Conservation (phyloP, 2,888 invertebrate genomes). For the Lithophane leautieri region DNA sequence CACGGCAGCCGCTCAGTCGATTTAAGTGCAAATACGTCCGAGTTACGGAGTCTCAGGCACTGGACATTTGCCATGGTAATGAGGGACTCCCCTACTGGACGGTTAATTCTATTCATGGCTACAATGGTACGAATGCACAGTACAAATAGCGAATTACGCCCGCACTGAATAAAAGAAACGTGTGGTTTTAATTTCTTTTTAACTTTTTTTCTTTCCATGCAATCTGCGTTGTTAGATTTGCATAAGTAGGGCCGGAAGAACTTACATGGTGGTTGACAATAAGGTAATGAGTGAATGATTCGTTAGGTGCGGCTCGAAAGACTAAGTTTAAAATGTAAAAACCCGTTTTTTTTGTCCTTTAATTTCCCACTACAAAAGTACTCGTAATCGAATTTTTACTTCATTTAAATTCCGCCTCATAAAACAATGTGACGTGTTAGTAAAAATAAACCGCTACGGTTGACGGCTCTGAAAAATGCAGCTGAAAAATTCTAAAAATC, state of each 20-base stretch:
- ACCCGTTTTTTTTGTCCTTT: not conserved
- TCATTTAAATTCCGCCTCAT: conserved; percentile 34
- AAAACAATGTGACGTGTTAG: conserved; percentile 43
- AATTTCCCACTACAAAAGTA: not conserved
- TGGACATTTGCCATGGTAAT: conserved; percentile 79
- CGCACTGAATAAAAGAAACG: conserved; percentile 71
- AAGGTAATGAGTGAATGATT: conserved; percentile 44
- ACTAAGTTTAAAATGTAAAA: not conserved
- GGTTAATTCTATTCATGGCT: conserved; percentile 81
- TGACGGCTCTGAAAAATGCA: conserved; percentile 46
- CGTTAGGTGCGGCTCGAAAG: not conserved
- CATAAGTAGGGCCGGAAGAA: conserved; percentile 57
- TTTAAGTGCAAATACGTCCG: conserved; percentile 81
- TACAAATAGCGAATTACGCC: conserved; percentile 79
- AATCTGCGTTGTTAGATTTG: conserved; percentile 63
- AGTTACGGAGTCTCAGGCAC: conserved; percentile 72
- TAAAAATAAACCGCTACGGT: conserved; percentile 43
- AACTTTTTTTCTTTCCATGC: conserved; percentile 27
- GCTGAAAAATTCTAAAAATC: conserved; percentile 27
- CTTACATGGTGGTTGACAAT: conserved; percentile 22
- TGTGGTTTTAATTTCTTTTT: conserved; percentile 54
- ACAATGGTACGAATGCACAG: conserved; percentile 75
- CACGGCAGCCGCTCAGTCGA: conserved; percentile 74
- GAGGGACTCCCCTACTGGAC: conserved; percentile 72
- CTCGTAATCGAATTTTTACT: conserved; percentile 17